Evolutionary conservation across 2,888 invertebrate genomes (phyloP).

Genomic region (Tupiocoris notatus): DNA sequence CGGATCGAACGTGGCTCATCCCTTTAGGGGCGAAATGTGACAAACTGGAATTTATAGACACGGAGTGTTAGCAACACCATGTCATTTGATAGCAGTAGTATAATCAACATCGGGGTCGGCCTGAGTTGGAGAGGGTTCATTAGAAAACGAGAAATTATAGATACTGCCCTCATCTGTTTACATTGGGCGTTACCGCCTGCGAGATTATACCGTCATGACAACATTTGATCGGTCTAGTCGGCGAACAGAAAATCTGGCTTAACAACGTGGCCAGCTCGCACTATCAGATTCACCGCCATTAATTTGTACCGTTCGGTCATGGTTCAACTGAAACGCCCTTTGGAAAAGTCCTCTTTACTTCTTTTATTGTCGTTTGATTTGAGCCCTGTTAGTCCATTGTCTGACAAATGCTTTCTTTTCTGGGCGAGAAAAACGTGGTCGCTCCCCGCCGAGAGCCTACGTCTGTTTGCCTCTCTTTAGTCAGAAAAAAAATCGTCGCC

Average conservation of each 20-base stretch:
- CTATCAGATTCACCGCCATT: neutral
- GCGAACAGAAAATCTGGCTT: neutral
- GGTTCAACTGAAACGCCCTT: neutral
- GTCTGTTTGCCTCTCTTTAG: neutral
- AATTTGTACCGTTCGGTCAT: neutral
- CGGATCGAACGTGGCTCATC: neutral
- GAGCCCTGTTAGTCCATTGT: neutral
- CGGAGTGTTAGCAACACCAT: neutral
- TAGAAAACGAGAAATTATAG: slow-evolving; percentile 13
- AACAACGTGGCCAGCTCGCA: neutral
- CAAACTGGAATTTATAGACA: neutral
- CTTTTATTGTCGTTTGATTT: neutral
- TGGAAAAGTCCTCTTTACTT: neutral
- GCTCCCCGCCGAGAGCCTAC: neutral
- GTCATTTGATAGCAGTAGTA: neutral
- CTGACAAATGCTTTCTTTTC: neutral
- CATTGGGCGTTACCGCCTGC: neutral
- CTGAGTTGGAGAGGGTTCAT: neutral
- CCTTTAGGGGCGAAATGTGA: neutral
- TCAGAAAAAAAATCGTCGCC: neutral
- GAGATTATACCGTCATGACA: neutral
- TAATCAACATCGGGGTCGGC: neutral
- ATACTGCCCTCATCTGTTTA: slow-evolving; percentile 7
- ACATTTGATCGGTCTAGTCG: neutral
- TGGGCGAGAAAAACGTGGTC: neutral